Evolutionary conservation across 2,113 vertebrate genomes (phyloP), one percentile per base, ranked within the genome.

Genomic region (Oplegnathus fasciatus): DNA sequence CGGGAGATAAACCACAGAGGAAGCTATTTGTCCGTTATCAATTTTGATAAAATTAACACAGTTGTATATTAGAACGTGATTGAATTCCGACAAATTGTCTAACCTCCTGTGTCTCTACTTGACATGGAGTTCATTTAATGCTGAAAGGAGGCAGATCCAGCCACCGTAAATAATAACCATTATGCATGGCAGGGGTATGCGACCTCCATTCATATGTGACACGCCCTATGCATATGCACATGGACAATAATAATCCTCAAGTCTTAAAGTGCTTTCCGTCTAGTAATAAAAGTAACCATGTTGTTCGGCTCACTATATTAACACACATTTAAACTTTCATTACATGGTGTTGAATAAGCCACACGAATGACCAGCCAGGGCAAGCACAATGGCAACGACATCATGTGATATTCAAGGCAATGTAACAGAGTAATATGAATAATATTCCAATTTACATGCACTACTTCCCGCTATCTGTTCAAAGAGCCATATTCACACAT

Each of bases 41-140:
- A 58, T 86, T 91, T 64, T 84, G 78, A 92, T 92, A 54, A 87
- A 89, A 90, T 87, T 84, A 92, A 78, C 82, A 75, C 24, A 50
- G 74, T 80, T 83, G 78, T 76, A 86, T 77, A 88, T 89, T 77
- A 78, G 84, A 55, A 76, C 40, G 70, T 91, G 91, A 94, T 94
- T 91, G 87, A 84, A 88, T 87, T 80, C 83, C 6, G 60, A 88
- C 80, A 88, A 89, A 90, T 83, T 89, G 85, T 80, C 86, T 62
- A 88, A 87, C 66, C 82, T 87, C 78, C 69, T 71, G 40, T 81
- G 78, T 89, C 85, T 84, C 46, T 64, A 77, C 67, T 78, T 68
- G 76, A 89, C 76, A 60, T 11, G 61, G 70, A 70, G 75, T 90
- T 91, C 69, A 88, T 92, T 93, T 86, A 83, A 88, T 78, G 40